Evolutionary conservation across 2,797 vertebrate genomes (phyloP).

Genomic region (Myotis vivesi): DNA sequence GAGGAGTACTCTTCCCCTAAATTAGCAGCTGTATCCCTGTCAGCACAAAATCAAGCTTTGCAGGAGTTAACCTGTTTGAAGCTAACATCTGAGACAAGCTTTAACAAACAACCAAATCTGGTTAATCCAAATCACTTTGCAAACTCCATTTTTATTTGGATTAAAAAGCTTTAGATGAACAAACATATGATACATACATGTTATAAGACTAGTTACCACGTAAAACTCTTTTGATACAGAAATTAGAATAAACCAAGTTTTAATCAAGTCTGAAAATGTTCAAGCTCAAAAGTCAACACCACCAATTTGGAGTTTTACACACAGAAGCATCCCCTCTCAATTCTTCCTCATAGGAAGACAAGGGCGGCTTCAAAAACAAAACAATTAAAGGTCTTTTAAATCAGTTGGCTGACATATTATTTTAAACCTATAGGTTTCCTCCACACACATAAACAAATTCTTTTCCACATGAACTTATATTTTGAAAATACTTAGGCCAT

Average conservation of each 20-base stretch:
- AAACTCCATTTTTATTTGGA: conserved; percentile 89
- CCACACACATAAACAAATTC: conserved; percentile 80
- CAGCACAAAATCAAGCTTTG: conserved; percentile 41
- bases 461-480: conserved; percentile 80
- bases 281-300: conserved; percentile 77
- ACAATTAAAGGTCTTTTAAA: conserved; percentile 76
- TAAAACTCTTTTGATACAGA: conserved; percentile 82
- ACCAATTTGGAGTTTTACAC: conserved; percentile 79
- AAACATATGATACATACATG: conserved; percentile 87
- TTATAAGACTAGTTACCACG: conserved; percentile 83
- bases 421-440: conserved; percentile 75
- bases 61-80: conserved; percentile 61
- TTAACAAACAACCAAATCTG: conserved; percentile 83
- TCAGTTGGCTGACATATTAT: conserved; percentile 78
- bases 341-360: conserved; percentile 77
- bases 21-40: background rate
- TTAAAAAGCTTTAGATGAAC: conserved; percentile 87
- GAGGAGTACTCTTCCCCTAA: background rate
- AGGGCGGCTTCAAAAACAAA: conserved; percentile 71
- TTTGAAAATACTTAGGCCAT: conserved; percentile 77
- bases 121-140: conserved; percentile 87
- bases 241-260: conserved; percentile 84
- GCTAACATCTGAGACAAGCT: conserved; percentile 69
- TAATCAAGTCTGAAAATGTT: conserved; percentile 84
- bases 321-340: conserved; percentile 63